These are phyloP conservation scores for Hystrix brachyura DNA, from an alignment of 2,113 vertebrate genomes.

Conservation along the genomic window DNA sequence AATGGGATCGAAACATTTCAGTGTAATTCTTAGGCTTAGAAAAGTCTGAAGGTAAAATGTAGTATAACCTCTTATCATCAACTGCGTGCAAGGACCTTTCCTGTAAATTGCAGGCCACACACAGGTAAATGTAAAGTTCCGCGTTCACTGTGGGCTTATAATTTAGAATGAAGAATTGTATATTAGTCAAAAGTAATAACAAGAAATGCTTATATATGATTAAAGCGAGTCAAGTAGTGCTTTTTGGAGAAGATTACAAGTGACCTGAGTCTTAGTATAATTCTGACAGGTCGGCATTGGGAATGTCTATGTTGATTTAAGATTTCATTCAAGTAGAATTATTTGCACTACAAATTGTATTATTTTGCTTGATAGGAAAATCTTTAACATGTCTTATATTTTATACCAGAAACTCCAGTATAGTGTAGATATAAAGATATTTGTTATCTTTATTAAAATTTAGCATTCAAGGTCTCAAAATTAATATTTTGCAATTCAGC, in stretches of 20 bases:
- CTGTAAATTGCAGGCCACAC: not conserved
- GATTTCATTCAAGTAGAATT: slow-evolving; percentile 48
- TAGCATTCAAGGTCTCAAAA: not conserved
- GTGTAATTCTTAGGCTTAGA: not conserved
- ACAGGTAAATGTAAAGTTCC: not conserved
- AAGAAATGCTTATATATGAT: not conserved
- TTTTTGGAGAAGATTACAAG: slow-evolving; percentile 25
- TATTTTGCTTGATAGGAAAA: not conserved
- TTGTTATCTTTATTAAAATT: slow-evolving; percentile 13
- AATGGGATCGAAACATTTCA: not conserved
- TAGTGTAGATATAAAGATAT: not conserved
- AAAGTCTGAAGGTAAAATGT: not conserved
- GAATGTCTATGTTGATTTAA: slow-evolving; percentile 42
- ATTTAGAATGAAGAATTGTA: slow-evolving; percentile 9
- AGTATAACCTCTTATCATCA: not conserved
- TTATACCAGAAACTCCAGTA: slow-evolving; percentile 21
- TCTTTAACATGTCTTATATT: not conserved
- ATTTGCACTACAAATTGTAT: not conserved
- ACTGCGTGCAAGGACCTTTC: not conserved
- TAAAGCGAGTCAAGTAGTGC: not conserved
- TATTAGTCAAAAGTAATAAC: not conserved
- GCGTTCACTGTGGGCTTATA: not conserved
- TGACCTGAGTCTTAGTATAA: not conserved
- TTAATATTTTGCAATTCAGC: not conserved
- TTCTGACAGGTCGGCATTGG: not conserved